phyloP scores from a whole-genome alignment of 2,113 vertebrate genomes.

The Brevimyrus niger region DNA sequence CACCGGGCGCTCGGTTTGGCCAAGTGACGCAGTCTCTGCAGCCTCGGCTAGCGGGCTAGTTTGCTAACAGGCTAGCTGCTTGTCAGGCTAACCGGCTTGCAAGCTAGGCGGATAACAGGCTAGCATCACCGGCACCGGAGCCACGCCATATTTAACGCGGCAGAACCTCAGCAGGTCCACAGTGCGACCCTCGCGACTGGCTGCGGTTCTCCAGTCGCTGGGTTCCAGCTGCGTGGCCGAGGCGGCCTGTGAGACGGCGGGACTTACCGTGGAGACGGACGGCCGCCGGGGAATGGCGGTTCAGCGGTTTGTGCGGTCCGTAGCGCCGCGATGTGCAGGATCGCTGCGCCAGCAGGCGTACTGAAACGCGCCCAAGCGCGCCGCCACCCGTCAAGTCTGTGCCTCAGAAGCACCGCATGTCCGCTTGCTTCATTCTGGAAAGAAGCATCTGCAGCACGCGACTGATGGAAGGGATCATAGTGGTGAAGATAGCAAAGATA shows the following conservation, averaged over 20 bases:
- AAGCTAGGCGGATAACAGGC: not conserved
- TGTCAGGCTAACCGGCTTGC: not conserved
- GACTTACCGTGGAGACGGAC: not conserved
- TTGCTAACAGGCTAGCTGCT: not conserved
- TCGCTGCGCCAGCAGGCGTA: not conserved
- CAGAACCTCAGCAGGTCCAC: not conserved
- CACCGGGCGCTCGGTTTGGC: not conserved
- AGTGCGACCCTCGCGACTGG: not conserved
- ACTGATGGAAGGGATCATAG: not conserved
- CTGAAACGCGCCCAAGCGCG: not conserved
- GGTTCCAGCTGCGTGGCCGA: not conserved
- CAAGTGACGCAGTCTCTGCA: not conserved
- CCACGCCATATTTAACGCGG: not conserved
- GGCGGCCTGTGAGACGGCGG: not conserved
- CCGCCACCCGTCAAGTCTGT: not conserved
- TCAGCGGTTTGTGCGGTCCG: not conserved
- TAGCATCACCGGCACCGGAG: not conserved
- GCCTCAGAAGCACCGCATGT: not conserved
- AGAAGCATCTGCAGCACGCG: not conserved
- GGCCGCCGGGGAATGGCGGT: not conserved
- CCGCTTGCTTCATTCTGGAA: not conserved
- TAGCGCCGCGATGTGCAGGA: not conserved
- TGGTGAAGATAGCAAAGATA: not conserved
- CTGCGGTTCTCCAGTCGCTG: not conserved
- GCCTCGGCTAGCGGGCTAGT: not conserved